Base-by-base conservation (phyloP, 2,888 invertebrate genomes). In the Hydriomena furcata region DNA sequence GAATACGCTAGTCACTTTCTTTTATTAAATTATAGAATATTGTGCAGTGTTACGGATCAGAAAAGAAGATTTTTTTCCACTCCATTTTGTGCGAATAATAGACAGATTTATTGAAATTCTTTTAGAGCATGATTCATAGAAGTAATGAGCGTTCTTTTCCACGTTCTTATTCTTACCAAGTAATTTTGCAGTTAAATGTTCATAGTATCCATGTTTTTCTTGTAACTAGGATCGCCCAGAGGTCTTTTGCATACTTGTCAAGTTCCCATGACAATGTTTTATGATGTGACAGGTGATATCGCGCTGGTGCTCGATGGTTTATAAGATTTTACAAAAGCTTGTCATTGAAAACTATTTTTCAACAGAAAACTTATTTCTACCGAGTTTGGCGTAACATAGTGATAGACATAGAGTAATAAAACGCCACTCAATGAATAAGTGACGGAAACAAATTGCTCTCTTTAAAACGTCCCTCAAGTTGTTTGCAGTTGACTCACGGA, bases 401-500 rank as follows among this genome's bases (percentile, higher is more conserved):
- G n/a, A n/a, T 17, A 17, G 4, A 17, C 2, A 3, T 17, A 17
- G 17, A 30, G 11, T 30, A 12, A 28, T 21, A 6, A 35, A 10
- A 7, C 6, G 6, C 28, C 38, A 28, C 38, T 27, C 20, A 32
- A 11, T 10, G 10, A 24, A 7, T 34, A 25, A 25, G 25, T 8
- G 43, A 21, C 6, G 20, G 20, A 8, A 31, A 32, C 34, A 36
- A 48, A 31, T 30, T 13, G 41, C 40, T 28, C 47, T 48, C 50
- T 63, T 61, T 63, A 45, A 65, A 62, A 63, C 51, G 51, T 47
- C 49, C 52, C 48, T 67, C 54, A 62, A 65, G 67, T 73, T 79
- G 75, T 79, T 79, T 79, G 73, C 73, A 72, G 78, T 79, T 71
- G 78, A 73, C 78, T 79, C 71, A 67, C 64, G 52, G 63, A 71